Evolutionary conservation across 2,797 vertebrate species (phyloP), one percentile per base, ranked within the genome.

Genomic region (Anniella stebbinsi): DNA sequence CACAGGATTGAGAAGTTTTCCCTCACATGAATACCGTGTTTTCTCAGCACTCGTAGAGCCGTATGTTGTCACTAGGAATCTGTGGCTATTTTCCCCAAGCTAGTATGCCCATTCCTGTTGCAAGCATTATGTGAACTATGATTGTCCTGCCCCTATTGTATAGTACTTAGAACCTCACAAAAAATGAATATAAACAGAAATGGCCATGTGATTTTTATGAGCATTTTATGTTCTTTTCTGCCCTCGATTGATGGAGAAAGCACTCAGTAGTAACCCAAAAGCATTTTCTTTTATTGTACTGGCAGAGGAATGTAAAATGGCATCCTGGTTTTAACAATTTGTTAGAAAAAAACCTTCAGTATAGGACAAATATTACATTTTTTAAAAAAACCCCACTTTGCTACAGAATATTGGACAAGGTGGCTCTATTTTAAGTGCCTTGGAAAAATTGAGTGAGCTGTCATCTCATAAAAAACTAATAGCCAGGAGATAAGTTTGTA

Each of bases 251-350:
- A 45, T 48, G 36, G 23, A 88, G 51, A 2, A 80, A n/a, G n/a
- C 41, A 77, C 33, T 66, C 30, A 21, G 48, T 17, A n/a, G 17
- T n/a, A 84, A 48, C 15, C n/a, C 76, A 76, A 66, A 18, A 77
- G 18, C 21, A 1, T 73, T 6, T 54, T 54, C 45, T 6, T 86
- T 57, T 23, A 57, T 41, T 57, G 54, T 81, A 87, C 70, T 91
- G 63, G 70, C 90, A 60, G 80, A 75, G 80, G 63, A 80, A 87
- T 86, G 81, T 41, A 86, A 54, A 66, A 51, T 57, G 23, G 67
- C 21, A 51, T 75, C 87, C 69, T 80, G 33, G 23, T 81, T 87
- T 70, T 18, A 66, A 66, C 66, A 78, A 48, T 30, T 70, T 73
- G 63, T 66, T 75, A 67, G 3, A 66, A 80, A 41, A 51, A 13